phyloP scores from a whole-genome alignment of 1,140 invertebrate species.

The Rhizoglyphus robini region DNA sequence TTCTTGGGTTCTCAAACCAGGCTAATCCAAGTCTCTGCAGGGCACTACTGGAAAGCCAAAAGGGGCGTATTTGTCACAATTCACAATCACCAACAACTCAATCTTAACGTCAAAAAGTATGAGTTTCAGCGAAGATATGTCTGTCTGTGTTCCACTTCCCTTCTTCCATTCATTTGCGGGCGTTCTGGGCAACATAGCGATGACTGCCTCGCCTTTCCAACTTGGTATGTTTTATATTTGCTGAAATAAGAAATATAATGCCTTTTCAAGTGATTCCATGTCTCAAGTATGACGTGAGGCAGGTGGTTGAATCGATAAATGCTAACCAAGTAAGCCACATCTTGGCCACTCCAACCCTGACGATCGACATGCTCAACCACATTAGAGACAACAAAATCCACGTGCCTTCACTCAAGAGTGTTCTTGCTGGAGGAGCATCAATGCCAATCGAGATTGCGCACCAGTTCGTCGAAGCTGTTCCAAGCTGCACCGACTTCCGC shows the following conservation, averaged over 20 bases:
- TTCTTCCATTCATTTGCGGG: constrained; percentile 85
- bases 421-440: constrained; percentile 17
- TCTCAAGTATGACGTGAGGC: constrained; percentile 18
- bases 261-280: constrained; percentile 7
- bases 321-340: constrained; percentile 16
- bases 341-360: constrained; percentile 21
- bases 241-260: neutral
- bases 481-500: constrained; percentile 2
- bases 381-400: constrained; percentile 8
- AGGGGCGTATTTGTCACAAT: constrained; percentile 65
- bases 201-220: neutral
- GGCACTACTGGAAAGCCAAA: constrained; percentile 77
- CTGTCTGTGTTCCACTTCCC: constrained; percentile 63
- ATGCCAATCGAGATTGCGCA: constrained; percentile 19
- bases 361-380: constrained; percentile 22
- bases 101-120: constrained; percentile 48
- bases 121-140: constrained; percentile 33
- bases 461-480: neutral
- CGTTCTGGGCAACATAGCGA: constrained; percentile 47
- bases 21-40: no score
- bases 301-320: constrained; percentile 11
- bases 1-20: no score
- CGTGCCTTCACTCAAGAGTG: constrained; percentile 1
- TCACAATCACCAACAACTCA: constrained; percentile 71
- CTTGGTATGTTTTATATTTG: neutral